Conservation (phyloP, 2,797 vertebrate genomes). For the Chloroceryle amazona region DNA sequence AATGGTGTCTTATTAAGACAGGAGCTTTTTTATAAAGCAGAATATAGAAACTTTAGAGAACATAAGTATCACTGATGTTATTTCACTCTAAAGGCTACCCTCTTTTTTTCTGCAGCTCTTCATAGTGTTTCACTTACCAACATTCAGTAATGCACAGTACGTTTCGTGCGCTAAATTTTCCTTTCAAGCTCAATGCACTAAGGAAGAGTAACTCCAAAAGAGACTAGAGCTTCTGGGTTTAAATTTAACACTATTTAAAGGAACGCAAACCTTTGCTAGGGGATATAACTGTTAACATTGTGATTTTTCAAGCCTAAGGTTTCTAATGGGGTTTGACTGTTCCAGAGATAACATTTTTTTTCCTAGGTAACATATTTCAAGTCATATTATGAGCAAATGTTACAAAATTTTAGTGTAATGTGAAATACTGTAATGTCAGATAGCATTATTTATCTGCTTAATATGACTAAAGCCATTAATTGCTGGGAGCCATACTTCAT, state of each 20-base stretch:
- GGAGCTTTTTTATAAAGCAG: background rate
- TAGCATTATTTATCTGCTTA: constrained; percentile 82
- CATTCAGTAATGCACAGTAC: constrained; percentile 14
- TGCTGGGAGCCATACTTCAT: constrained; percentile 81
- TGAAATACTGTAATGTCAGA: constrained; percentile 85
- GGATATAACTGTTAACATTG: constrained; percentile 81
- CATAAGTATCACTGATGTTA: background rate
- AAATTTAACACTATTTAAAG: constrained; percentile 85
- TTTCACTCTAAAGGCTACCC: background rate
- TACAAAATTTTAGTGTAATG: constrained; percentile 84
- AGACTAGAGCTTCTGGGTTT: constrained; percentile 78
- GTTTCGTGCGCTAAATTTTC: constrained; percentile 66
- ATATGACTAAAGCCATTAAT: constrained; percentile 81
- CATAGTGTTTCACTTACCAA: background rate
- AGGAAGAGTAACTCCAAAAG: constrained; percentile 72
- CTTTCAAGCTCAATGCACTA: constrained; percentile 77
- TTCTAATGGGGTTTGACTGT: constrained; percentile 85
- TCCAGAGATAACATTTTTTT: constrained; percentile 81
- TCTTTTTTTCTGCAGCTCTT: background rate
- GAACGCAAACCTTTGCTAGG: constrained; percentile 80
- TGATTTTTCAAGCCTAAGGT: constrained; percentile 82
- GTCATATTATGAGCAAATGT: constrained; percentile 79
- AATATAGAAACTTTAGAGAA: background rate
- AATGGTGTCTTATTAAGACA: background rate
- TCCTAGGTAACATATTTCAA: constrained; percentile 85